Evolutionary conservation across 2,797 vertebrate species (phyloP).

Genomic region (Pseudocheirus occidentalis): DNA sequence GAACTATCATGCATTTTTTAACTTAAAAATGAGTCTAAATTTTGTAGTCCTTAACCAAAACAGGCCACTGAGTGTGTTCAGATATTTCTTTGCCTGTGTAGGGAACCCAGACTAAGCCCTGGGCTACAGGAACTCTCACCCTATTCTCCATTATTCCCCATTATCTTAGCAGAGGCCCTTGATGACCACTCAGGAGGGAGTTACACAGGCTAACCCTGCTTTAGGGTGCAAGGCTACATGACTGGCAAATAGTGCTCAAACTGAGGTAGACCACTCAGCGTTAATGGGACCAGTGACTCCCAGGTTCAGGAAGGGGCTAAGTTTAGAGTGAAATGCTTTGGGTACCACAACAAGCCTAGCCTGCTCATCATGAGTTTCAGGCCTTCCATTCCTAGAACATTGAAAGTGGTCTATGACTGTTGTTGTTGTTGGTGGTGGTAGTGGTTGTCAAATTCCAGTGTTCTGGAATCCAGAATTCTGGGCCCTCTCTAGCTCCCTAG

Average conservation of each 20-base stretch:
- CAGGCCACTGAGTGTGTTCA: constrained; percentile 1
- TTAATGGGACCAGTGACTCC: background rate
- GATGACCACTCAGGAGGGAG: constrained; percentile 44
- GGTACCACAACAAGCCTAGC: too few relatives aligned
- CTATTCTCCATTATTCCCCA: constrained; percentile 62
- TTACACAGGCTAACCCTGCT: constrained; percentile 52
- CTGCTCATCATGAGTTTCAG: background rate
- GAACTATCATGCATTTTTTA: constrained; percentile 34
- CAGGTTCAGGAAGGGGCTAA: background rate
- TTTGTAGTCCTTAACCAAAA: background rate
- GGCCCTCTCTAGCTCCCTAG: background rate
- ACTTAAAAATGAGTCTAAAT: background rate
- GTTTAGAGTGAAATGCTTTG: background rate
- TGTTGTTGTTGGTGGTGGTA: too few relatives aligned
- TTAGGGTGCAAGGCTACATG: constrained; percentile 28
- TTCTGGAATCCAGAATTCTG: background rate
- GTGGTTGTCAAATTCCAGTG: background rate
- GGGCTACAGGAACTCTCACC: constrained; percentile 68
- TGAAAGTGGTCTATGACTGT: background rate
- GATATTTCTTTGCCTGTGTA: constrained; percentile 60
- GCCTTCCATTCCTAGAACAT: background rate
- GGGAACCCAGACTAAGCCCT: constrained; percentile 46
- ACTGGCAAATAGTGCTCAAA: background rate
- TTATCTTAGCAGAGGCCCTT: constrained; percentile 58
- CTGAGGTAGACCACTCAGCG: background rate